phyloP scores from a whole-genome alignment of 2,797 vertebrate genomes.

The Phrynocephalus guinanensis region DNA sequence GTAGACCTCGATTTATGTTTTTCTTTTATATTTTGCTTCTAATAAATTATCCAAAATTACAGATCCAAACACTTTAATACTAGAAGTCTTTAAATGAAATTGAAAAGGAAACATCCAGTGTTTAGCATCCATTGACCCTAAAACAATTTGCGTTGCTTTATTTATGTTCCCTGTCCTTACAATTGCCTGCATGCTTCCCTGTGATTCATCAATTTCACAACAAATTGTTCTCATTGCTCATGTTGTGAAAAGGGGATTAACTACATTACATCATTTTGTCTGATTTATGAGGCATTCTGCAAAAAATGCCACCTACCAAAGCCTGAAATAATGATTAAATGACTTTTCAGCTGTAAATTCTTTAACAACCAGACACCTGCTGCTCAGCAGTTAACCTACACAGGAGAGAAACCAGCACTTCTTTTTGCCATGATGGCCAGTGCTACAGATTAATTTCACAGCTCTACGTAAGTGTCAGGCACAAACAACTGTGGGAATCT shows the following conservation, averaged over 20 bases:
- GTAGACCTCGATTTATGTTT: background rate
- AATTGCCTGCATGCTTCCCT: background rate
- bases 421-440: background rate
- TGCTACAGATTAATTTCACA: slow-evolving; percentile 5
- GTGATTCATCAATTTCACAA: slow-evolving; percentile 22
- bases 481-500: background rate
- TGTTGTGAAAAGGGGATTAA: slow-evolving; percentile 5
- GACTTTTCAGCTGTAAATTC: slow-evolving; percentile 27
- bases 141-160: background rate
- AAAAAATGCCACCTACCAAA: slow-evolving; percentile 11
- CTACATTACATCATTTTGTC: background rate
- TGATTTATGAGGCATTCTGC: slow-evolving; percentile 14
- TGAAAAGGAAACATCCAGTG: slow-evolving; percentile 6
- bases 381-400: slow-evolving; percentile 11
- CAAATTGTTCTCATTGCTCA: slow-evolving; percentile 25
- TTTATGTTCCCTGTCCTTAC: background rate
- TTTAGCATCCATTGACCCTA: background rate
- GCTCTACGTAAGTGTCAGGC: background rate
- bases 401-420: background rate
- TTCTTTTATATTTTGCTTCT: background rate
- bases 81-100: background rate
- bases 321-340: slow-evolving; percentile 7
- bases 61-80: background rate
- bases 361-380: background rate
- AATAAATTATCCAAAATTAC: slow-evolving; percentile 15